Base-by-base conservation (phyloP, 2,888 invertebrate genomes). In the Craniophora ligustri region DNA sequence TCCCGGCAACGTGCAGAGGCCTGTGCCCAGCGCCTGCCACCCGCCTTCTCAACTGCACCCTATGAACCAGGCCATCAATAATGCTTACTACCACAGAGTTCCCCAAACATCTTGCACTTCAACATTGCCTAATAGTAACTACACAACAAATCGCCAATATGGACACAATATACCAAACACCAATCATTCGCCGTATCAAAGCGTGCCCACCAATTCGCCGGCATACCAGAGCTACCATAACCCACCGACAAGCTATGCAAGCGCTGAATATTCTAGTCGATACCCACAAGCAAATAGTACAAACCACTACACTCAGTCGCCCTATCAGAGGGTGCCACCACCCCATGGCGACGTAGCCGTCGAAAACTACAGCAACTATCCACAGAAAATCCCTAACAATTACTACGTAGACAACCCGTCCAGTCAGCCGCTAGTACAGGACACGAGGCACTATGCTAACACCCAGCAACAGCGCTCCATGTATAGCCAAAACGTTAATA, bases 301-400 rank as follows among this genome's bases (percentile, higher is more conserved):
- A 74, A 88, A 84, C 67, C 86, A 85, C 63, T 88, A 88, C 64
- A 82, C 79, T 56, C 87, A 81, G 60, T 89, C 94, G 42, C 94
- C 95, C 6, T 95, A 95, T 80, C 95, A 95, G 75, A 89, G 95
- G 62, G 95, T 95, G 14, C 95, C 95, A 7, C 90, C 94, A 66
- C 94, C 95, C 2, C 95, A 95, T 63, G 91, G 91, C 68, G 94
- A 88, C 14, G 58, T 85, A 31, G 85, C 86, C 8, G 68, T 78
- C 14, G 92, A 90, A 46, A 86, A 81, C 69, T 89, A 84, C 79
- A 93, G 79, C 66, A 87, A 80, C 60, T 90, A 88, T 74, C 92
- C 66, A 35, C 73, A 89, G 71, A 92, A 92, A 77, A 19, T 92
- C 76, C 68, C 93, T 64, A 87, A 72, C 76, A 91, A 78, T 67